phyloP scores from a whole-genome alignment of 2,888 invertebrate species.

The Syrphus vitripennis region DNA sequence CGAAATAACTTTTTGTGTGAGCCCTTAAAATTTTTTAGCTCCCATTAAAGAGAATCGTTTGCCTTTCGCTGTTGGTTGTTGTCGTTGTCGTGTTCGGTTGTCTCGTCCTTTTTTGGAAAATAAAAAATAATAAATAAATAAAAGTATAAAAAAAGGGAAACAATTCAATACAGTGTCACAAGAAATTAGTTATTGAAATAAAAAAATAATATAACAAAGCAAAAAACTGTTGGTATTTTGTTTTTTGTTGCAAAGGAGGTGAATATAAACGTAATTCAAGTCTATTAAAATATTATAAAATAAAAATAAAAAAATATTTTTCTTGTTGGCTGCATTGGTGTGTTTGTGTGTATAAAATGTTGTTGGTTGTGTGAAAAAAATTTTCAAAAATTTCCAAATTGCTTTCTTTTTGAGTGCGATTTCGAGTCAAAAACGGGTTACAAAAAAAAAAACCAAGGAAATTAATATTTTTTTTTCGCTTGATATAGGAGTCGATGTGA shows the following conservation, averaged over 20 bases:
- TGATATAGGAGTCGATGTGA: constrained; percentile 19
- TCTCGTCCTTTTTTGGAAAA: constrained; percentile 36
- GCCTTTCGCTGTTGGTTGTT: constrained; percentile 59
- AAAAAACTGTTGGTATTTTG: constrained; percentile 14
- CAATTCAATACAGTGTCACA: constrained; percentile 1
- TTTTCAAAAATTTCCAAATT: constrained; percentile 10
- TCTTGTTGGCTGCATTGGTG: background rate
- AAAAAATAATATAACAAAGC: background rate
- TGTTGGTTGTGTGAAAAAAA: constrained; percentile 44
- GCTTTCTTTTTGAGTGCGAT: constrained; percentile 53
- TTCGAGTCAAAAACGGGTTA: constrained; percentile 48
- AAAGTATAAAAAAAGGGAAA: background rate
- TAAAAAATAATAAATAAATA: constrained; percentile 9
- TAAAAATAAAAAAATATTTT: background rate
- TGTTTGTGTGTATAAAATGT: constrained; percentile 24
- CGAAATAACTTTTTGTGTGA: constrained; percentile 28
- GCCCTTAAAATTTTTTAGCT: constrained; percentile 53
- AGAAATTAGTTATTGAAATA: constrained; percentile 1
- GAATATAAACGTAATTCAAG: background rate
- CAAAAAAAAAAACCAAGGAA: background rate
- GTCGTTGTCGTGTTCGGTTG: constrained; percentile 48
- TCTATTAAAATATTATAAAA: background rate
- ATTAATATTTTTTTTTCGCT: constrained; percentile 47
- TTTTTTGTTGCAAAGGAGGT: background rate
- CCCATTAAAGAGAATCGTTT: constrained; percentile 62